These are phyloP conservation scores for Pardalotus punctatus DNA, from an alignment of 2,113 vertebrate genomes.

Conservation along the genomic window DNA sequence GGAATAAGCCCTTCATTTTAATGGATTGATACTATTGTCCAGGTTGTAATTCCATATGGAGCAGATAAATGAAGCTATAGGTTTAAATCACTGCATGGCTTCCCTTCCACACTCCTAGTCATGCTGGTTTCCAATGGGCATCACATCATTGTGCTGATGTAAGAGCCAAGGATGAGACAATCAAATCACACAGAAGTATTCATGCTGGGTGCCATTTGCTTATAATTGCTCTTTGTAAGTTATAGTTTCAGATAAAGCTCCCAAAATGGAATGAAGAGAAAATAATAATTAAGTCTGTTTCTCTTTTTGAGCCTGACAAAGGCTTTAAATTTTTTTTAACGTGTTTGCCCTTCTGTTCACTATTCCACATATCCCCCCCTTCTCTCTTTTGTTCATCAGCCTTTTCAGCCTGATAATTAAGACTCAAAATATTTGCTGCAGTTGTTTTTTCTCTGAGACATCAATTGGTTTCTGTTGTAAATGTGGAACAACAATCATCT, in stretches of 20 bases:
- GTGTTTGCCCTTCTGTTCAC: background rate
- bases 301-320: slow-evolving; percentile 66
- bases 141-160: slow-evolving; percentile 70
- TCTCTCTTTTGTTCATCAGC: slow-evolving; percentile 52
- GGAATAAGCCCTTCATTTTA: slow-evolving; percentile 62
- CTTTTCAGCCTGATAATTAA: slow-evolving; percentile 51
- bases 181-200: slow-evolving; percentile 68
- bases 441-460: slow-evolving; percentile 43
- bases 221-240: slow-evolving; percentile 76
- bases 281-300: slow-evolving; percentile 69
- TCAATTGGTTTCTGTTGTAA: slow-evolving; percentile 55
- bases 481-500: slow-evolving; percentile 51
- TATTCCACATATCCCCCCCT: background rate
- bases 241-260: slow-evolving; percentile 75
- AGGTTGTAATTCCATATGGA: slow-evolving; percentile 58
- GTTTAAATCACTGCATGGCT: slow-evolving; percentile 71
- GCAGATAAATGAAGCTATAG: slow-evolving; percentile 51
- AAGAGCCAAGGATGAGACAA: slow-evolving; percentile 68
- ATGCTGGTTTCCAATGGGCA: slow-evolving; percentile 64
- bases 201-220: slow-evolving; percentile 75
- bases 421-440: slow-evolving; percentile 54
- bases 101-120: slow-evolving; percentile 30
- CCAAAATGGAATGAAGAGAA: slow-evolving; percentile 70
- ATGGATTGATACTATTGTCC: slow-evolving; percentile 59
- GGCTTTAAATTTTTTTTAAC: slow-evolving; percentile 19